Evolutionary conservation across 1,140 invertebrate genomes (phyloP).

Genomic region (Orchesella cincta): DNA sequence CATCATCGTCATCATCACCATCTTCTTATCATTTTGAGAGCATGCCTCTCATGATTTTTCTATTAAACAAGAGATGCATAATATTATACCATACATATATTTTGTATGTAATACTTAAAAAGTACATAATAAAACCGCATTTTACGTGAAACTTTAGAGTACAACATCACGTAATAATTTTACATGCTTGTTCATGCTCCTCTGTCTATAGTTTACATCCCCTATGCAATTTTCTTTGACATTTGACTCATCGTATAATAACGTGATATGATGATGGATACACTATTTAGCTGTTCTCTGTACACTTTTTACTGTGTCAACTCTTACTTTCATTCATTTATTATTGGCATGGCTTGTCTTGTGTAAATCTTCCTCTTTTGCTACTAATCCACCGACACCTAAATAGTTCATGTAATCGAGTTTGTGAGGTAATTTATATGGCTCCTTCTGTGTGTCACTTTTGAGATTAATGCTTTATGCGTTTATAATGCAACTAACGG

Average conservation of each 20-base stretch:
- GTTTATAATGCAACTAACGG: slow-evolving; percentile 6
- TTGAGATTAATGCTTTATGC: background rate
- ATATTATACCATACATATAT: background rate
- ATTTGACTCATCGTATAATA: slow-evolving; percentile 21
- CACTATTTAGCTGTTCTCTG: background rate
- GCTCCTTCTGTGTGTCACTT: slow-evolving; percentile 5
- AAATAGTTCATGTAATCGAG: slow-evolving; percentile 14
- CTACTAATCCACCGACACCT: background rate
- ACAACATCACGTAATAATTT: background rate
- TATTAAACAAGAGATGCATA: background rate
- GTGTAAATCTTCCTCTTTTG: background rate
- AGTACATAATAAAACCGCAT: background rate
- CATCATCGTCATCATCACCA: background rate
- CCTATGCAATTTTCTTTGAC: slow-evolving; percentile 20
- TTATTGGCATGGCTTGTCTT: background rate
- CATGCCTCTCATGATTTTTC: background rate
- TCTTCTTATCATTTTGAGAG: background rate
- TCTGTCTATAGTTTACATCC: background rate
- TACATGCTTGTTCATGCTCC: background rate
- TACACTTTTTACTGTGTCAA: background rate
- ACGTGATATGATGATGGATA: background rate
- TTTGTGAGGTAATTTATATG: slow-evolving; percentile 21
- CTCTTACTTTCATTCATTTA: slow-evolving; percentile 9
- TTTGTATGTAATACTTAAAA: too few relatives aligned
- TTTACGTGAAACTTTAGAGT: background rate